Percentiles rank a stretch among this genome's conserved stretches.
Conservation (phyloP, 2,888 invertebrate genomes). For the Epirrita christyi region DNA sequence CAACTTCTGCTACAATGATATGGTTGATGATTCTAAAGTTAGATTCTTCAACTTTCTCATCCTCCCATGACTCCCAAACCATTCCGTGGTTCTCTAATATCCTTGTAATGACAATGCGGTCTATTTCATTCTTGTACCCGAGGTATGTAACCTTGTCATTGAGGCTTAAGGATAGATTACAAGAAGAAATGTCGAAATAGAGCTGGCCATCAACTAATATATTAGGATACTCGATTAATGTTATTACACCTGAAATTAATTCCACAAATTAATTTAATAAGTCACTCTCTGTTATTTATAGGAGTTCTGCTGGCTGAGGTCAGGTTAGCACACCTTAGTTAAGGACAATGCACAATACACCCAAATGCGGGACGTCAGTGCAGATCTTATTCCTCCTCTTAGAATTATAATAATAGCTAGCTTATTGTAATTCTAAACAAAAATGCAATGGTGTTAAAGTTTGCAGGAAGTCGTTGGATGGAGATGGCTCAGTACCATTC, state of each 20-base stretch:
- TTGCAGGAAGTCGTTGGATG: too few species aligned
- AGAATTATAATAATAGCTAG: too few species aligned
- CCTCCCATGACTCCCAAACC: constrained; percentile 71
- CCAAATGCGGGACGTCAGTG: too few species aligned
- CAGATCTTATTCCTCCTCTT: too few species aligned
- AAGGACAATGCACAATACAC: too few species aligned
- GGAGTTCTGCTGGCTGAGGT: too few species aligned
- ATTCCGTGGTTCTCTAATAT: constrained; percentile 82
- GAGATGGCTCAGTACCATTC: too few species aligned
- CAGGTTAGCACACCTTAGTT: too few species aligned
- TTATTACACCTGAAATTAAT: constrained; percentile 81
- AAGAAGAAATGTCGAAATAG: constrained; percentile 75
- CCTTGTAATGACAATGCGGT: constrained; percentile 80
- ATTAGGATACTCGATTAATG: constrained; percentile 67
- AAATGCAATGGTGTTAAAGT: too few species aligned
- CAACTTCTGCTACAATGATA: constrained; percentile 66
- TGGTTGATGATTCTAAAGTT: constrained; percentile 64
- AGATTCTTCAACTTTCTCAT: constrained; percentile 61
- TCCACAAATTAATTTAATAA: too few species aligned
- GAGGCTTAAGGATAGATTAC: constrained; percentile 63
- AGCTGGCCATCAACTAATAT: constrained; percentile 86
- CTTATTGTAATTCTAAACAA: too few species aligned
- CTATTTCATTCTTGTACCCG: constrained; percentile 75
- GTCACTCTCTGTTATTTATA: too few species aligned
- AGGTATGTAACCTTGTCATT: constrained; percentile 85